phyloP scores from a whole-genome alignment of 2,113 vertebrate species.

The Thamnophis sirtalis region DNA sequence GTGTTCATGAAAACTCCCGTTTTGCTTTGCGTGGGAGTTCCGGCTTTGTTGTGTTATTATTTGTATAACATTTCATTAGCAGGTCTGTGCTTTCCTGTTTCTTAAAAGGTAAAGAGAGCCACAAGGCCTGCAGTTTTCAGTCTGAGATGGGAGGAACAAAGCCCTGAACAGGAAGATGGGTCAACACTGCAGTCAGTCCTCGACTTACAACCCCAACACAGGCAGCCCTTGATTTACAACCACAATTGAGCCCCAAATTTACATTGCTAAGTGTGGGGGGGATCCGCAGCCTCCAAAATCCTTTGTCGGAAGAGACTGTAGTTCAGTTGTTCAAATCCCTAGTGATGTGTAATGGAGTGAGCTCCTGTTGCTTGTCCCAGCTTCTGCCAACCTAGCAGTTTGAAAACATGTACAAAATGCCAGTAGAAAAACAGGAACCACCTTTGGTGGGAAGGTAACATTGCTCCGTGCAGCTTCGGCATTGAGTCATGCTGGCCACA shows the following conservation, averaged over 20 bases:
- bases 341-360: too few species aligned
- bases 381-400: too few species aligned
- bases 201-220: not conserved
- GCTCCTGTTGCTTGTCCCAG: too few species aligned
- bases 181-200: not conserved
- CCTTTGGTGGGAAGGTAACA: too few species aligned
- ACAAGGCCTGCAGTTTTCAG: not conserved
- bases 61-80: not conserved
- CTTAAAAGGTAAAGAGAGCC: not conserved
- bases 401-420: too few species aligned
- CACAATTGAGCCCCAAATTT: not conserved
- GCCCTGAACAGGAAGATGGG: not conserved
- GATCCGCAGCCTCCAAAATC: too few species aligned
- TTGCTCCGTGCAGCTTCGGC: too few species aligned
- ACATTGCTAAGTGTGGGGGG: not conserved
- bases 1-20: not conserved
- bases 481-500: too few species aligned
- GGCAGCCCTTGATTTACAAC: not conserved
- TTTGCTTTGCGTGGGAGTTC: not conserved
- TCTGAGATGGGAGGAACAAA: not conserved
- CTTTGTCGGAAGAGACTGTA: too few species aligned
- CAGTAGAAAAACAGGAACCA: too few species aligned
- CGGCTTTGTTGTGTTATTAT: not conserved
- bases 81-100: not conserved
- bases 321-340: too few species aligned